phyloP scores from a whole-genome alignment of 1,140 invertebrate genomes.

The Achroia grisella region DNA sequence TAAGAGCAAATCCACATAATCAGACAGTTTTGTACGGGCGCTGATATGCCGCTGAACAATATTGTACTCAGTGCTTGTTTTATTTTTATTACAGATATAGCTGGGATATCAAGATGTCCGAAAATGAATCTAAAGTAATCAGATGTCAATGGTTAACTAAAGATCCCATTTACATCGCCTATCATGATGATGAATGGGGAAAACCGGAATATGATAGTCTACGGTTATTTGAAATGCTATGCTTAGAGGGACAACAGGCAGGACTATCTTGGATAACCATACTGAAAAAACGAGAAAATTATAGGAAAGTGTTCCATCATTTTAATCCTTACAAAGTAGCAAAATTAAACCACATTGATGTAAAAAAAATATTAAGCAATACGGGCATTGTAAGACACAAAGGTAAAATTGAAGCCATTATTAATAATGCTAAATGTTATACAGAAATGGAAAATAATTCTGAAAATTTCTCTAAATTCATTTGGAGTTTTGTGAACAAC shows the following conservation, averaged over 20 bases:
- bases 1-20: too few relatives aligned
- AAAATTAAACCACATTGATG: slow-evolving; percentile 25
- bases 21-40: too few relatives aligned
- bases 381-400: slow-evolving; percentile 44
- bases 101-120: neutral
- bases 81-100: too few relatives aligned
- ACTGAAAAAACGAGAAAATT: slow-evolving; percentile 51
- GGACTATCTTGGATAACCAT: slow-evolving; percentile 62
- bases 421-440: slow-evolving; percentile 53
- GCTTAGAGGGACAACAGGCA: slow-evolving; percentile 63
- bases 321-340: slow-evolving; percentile 45
- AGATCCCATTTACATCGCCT: slow-evolving; percentile 48
- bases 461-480: slow-evolving; percentile 46
- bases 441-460: slow-evolving; percentile 38
- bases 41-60: too few relatives aligned
- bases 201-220: slow-evolving; percentile 36
- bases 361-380: slow-evolving; percentile 25
- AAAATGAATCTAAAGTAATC: slow-evolving; percentile 10
- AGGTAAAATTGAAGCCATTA: slow-evolving; percentile 51
- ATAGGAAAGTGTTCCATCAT: slow-evolving; percentile 37
- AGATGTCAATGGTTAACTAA: slow-evolving; percentile 49
- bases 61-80: too few relatives aligned
- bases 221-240: slow-evolving; percentile 56
- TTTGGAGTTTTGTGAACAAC: slow-evolving; percentile 53
- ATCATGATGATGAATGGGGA: slow-evolving; percentile 62